These are phyloP conservation scores for Homalodisca vitripennis DNA, from an alignment of 1,140 invertebrate genomes.

Conservation along the genomic window DNA sequence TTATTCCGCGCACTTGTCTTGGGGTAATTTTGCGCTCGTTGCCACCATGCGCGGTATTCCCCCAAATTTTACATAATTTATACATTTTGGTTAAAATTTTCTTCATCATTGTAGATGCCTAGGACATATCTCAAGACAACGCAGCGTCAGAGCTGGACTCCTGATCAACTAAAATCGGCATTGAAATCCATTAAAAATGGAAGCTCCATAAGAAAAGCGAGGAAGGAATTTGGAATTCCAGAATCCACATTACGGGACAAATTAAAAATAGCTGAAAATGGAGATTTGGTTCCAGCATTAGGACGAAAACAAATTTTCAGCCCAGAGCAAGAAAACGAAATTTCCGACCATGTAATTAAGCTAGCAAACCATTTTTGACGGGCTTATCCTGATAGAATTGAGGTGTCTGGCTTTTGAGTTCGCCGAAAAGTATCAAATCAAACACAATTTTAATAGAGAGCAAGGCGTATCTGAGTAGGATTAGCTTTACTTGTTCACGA, in stretches of 20 bases:
- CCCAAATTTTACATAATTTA: too few species aligned
- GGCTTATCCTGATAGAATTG: slow-evolving; percentile 18
- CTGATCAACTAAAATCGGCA: too few species aligned
- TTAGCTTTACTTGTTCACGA: slow-evolving; percentile 20
- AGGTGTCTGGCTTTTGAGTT: slow-evolving; percentile 9
- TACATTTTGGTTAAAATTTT: too few species aligned
- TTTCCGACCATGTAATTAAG: neutral
- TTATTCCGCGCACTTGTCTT: too few species aligned
- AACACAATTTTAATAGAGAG: slow-evolving; percentile 25
- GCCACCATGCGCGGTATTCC: too few species aligned
- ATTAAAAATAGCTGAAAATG: neutral
- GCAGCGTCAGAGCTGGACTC: too few species aligned
- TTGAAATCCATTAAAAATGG: too few species aligned
- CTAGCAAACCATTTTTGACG: slow-evolving; percentile 6
- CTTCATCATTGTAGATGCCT: too few species aligned
- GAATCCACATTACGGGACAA: too few species aligned
- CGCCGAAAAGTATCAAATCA: slow-evolving; percentile 20
- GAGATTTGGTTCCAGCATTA: neutral
- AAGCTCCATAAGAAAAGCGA: neutral
- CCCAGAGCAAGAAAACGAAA: neutral
- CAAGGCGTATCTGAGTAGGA: slow-evolving; percentile 28
- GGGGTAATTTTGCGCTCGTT: too few species aligned
- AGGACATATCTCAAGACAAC: too few species aligned
- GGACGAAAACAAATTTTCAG: neutral
- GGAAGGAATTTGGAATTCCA: neutral